A percentile compares a stretch with the other conserved stretches of the same genome.
Evolutionary conservation across 2,888 invertebrate genomes (phyloP).

Genomic region (Sesia apiformis): DNA sequence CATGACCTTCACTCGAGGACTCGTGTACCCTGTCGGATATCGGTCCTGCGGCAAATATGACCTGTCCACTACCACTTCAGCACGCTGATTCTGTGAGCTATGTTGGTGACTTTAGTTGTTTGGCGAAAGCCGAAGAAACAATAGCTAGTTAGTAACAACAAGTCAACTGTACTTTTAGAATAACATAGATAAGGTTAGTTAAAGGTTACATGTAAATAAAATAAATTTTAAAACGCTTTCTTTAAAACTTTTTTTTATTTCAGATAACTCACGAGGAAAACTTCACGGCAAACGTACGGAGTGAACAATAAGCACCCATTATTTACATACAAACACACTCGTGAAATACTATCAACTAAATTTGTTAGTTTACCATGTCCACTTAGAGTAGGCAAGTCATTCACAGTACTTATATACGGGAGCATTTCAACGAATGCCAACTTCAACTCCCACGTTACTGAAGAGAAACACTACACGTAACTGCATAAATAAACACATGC

Average conservation of each 20-base stretch:
- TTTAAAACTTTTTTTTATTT: too few species aligned
- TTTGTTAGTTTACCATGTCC: slow-evolving; percentile 42
- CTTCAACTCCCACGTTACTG: slow-evolving; percentile 44
- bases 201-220: too few species aligned
- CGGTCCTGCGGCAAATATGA: too few species aligned
- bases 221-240: slow-evolving; percentile 10
- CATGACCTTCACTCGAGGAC: too few species aligned
- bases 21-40: too few species aligned
- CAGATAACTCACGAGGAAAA: slow-evolving; percentile 32
- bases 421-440: slow-evolving; percentile 26
- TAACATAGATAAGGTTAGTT: too few species aligned
- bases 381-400: slow-evolving; percentile 7
- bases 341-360: slow-evolving; percentile 25
- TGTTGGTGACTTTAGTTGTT: too few species aligned
- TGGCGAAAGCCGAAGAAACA: too few species aligned
- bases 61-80: too few species aligned
- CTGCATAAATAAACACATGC: slow-evolving; percentile 20
- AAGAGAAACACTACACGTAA: slow-evolving; percentile 31
- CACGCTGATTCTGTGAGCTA: too few species aligned
- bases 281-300: slow-evolving; percentile 32
- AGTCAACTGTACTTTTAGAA: too few species aligned
- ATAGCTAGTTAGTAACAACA: too few species aligned
- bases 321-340: slow-evolving; percentile 21
- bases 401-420: not conserved
- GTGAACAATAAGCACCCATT: slow-evolving; percentile 18